These are phyloP conservation scores for Philereme vetulata DNA, from an alignment of 2,888 invertebrate species.

Conservation along the genomic window DNA sequence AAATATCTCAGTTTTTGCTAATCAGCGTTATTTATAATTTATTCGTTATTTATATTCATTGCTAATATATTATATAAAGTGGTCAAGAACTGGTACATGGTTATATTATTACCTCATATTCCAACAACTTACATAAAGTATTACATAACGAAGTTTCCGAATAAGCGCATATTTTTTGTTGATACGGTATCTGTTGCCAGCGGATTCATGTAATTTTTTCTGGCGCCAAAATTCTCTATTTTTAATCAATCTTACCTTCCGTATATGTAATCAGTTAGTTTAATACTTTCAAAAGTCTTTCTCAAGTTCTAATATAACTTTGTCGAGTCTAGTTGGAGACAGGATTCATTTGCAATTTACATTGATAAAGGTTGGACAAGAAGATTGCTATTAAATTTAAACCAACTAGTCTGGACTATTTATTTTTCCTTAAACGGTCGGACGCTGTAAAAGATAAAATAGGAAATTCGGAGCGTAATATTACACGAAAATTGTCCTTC, in stretches of 20 bases:
- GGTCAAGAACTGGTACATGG: no score
- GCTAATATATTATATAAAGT: no score
- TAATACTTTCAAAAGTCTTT: no score
- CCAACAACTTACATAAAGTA: slow-evolving; percentile 16
- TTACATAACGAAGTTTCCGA: slow-evolving; percentile 6
- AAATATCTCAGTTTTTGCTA: no score
- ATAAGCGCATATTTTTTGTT: not conserved
- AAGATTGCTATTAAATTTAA: not conserved
- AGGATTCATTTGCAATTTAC: not conserved
- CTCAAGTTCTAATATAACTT: no score
- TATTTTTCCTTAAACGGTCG: slow-evolving; percentile 18
- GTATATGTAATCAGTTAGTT: no score
- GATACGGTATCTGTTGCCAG: not conserved
- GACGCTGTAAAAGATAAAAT: slow-evolving; percentile 19
- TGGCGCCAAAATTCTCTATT: not conserved
- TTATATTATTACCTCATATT: no score
- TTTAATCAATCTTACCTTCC: no score
- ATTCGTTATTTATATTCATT: no score
- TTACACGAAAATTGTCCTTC: slow-evolving; percentile 46
- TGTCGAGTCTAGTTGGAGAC: no score
- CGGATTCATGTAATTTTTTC: not conserved
- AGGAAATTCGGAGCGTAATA: slow-evolving; percentile 17
- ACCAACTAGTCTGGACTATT: slow-evolving; percentile 5
- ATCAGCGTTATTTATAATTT: no score
- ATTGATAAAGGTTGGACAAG: not conserved